Evolutionary conservation across 2,888 invertebrate species (phyloP).

Genomic region (Gari tellinella): DNA sequence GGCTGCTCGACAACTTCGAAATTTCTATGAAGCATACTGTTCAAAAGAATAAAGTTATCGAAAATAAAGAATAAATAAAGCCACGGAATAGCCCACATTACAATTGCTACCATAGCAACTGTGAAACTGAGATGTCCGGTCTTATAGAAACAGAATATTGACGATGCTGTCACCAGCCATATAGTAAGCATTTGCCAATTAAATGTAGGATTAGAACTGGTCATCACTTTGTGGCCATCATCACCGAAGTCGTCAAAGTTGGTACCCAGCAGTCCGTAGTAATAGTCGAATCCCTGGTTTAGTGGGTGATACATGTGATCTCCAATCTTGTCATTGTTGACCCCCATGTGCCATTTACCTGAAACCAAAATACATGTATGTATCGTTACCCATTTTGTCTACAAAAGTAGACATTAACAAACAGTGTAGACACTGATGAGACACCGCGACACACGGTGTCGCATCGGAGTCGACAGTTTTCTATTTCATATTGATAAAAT

Average conservation of each 20-base stretch:
- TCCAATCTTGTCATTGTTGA: conserved; percentile 72
- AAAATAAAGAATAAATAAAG: conserved; percentile 41
- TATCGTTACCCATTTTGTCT: too few species aligned
- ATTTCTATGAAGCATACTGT: conserved; percentile 82
- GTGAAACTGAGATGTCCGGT: conserved; percentile 24
- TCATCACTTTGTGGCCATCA: conserved; percentile 55
- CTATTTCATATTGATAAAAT: too few species aligned
- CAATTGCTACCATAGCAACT: conserved; percentile 25
- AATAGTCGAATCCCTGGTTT: conserved; percentile 84
- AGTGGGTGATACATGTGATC: conserved; percentile 82
- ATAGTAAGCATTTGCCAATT: conserved; percentile 35
- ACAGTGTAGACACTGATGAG: too few species aligned
- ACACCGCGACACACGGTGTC: too few species aligned
- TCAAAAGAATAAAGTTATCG: conserved; percentile 68
- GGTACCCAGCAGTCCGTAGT: conserved; percentile 83
- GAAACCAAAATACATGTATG: conserved; percentile 36
- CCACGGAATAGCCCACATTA: conserved; percentile 29
- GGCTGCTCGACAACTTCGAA: conserved; percentile 85
- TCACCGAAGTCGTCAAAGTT: conserved; percentile 79
- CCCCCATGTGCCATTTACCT: conserved; percentile 86
- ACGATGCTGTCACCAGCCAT: conserved; percentile 34
- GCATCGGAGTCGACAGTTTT: too few species aligned
- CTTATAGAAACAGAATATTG: conserved; percentile 43
- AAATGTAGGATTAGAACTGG: conserved; percentile 39
- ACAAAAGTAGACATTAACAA: too few species aligned